These are phyloP conservation scores for Labia minor DNA, from an alignment of 2,888 invertebrate genomes.

Conservation along the genomic window DNA sequence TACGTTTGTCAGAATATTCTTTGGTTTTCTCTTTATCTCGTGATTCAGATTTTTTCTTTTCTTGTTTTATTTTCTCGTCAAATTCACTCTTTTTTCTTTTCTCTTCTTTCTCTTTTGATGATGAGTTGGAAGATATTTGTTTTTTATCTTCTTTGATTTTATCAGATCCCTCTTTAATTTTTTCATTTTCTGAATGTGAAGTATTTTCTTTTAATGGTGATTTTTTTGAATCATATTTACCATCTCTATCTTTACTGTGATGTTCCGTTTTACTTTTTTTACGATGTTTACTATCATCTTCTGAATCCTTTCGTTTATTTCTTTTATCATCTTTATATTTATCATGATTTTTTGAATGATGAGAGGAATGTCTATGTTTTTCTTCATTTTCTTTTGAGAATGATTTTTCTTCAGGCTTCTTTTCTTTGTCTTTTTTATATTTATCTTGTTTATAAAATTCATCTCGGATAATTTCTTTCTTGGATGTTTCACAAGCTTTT, in stretches of 20 bases:
- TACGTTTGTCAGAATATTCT: constrained; percentile 20
- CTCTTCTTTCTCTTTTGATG: constrained; percentile 20
- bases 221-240: neutral
- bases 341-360: neutral
- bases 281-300: constrained; percentile 16
- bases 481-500: constrained; percentile 25
- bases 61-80: constrained; percentile 14
- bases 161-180: constrained; percentile 16
- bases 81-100: constrained; percentile 14
- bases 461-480: constrained; percentile 25
- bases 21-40: constrained; percentile 20
- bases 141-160: constrained; percentile 16
- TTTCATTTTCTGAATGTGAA: neutral
- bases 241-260: neutral
- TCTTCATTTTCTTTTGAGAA: constrained; percentile 15
- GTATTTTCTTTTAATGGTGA: constrained; percentile 14
- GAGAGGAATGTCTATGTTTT: constrained; percentile 17
- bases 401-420: constrained; percentile 16
- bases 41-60: constrained; percentile 18
- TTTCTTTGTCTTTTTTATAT: constrained; percentile 20
- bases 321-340: constrained; percentile 22
- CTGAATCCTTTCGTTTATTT: constrained; percentile 13
- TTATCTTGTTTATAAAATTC: constrained; percentile 20
- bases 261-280: constrained; percentile 17
- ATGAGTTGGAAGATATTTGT: neutral